Evolutionary conservation across 2,113 vertebrate species (phyloP).

Genomic region (Callipepla californica): DNA sequence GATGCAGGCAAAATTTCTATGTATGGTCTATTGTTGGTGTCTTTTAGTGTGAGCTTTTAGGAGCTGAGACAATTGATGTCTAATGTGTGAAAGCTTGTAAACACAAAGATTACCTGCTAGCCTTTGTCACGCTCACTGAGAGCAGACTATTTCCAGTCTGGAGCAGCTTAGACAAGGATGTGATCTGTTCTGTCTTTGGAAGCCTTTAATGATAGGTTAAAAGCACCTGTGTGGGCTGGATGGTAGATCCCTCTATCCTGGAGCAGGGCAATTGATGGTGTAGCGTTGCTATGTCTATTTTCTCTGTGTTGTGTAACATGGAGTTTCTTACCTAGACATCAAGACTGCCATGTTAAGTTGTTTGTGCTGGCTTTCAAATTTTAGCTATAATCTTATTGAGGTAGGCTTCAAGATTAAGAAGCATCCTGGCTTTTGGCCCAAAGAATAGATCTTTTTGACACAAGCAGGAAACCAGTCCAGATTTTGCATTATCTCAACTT

Average conservation of each 20-base stretch:
- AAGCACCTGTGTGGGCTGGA: background rate
- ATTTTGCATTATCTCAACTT: background rate
- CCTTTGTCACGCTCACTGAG: background rate
- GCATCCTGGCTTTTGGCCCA: background rate
- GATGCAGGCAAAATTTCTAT: background rate
- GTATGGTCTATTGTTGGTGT: background rate
- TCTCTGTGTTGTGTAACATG: background rate
- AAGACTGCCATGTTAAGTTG: background rate
- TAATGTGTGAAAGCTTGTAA: background rate
- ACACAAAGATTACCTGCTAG: background rate
- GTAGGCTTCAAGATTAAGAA: background rate
- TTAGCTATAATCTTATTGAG: background rate
- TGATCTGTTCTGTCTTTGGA: background rate
- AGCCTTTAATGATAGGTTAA: background rate
- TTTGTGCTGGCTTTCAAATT: background rate
- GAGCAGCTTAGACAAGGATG: background rate
- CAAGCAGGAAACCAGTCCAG: background rate
- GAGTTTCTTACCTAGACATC: background rate
- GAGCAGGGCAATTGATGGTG: background rate
- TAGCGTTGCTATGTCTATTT: background rate
- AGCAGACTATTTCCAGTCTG: background rate
- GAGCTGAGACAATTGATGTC: background rate
- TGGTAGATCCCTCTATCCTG: background rate
- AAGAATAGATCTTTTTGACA: background rate
- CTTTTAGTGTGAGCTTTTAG: background rate